Percentiles rank a stretch among this genome's conserved stretches.
These are phyloP conservation scores for Dryadula phaetusa DNA, from an alignment of 2,888 invertebrate genomes.

Conservation along the genomic window DNA sequence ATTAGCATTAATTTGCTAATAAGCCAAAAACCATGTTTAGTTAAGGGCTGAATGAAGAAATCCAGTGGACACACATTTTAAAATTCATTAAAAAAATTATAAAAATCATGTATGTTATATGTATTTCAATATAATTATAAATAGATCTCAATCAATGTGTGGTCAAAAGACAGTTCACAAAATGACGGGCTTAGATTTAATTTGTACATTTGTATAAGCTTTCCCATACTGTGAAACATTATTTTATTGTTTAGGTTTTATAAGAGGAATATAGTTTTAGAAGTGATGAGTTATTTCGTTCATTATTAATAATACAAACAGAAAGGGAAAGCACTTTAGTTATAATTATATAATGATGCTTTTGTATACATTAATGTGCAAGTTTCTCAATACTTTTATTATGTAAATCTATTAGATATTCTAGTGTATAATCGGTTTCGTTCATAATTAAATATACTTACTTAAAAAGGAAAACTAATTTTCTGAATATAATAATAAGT, in stretches of 20 bases:
- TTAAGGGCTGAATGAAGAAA: neutral
- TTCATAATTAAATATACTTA: neutral
- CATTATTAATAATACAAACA: neutral
- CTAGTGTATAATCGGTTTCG: constrained; percentile 8
- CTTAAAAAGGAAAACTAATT: constrained; percentile 10
- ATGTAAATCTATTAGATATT: constrained; percentile 9
- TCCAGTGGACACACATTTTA: neutral
- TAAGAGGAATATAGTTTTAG: constrained; percentile 10
- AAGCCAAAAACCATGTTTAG: no score
- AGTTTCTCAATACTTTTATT: constrained; percentile 12
- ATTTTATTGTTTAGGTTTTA: neutral
- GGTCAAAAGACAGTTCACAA: neutral
- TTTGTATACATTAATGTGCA: constrained; percentile 3
- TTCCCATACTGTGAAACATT: constrained; percentile 9
- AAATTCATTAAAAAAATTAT: neutral
- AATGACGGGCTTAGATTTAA: constrained; percentile 25
- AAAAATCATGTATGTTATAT: constrained; percentile 13
- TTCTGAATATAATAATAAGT: constrained; percentile 19
- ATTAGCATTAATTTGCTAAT: neutral
- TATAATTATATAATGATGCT: neutral
- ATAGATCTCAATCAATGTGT: constrained; percentile 22
- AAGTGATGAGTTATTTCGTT: constrained; percentile 18
- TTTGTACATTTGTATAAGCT: constrained; percentile 14
- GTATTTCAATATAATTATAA: constrained; percentile 23
- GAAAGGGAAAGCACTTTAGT: constrained; percentile 1